Conservation (phyloP, 2,888 invertebrate genomes). For the Pachymerium ferrugineum region DNA sequence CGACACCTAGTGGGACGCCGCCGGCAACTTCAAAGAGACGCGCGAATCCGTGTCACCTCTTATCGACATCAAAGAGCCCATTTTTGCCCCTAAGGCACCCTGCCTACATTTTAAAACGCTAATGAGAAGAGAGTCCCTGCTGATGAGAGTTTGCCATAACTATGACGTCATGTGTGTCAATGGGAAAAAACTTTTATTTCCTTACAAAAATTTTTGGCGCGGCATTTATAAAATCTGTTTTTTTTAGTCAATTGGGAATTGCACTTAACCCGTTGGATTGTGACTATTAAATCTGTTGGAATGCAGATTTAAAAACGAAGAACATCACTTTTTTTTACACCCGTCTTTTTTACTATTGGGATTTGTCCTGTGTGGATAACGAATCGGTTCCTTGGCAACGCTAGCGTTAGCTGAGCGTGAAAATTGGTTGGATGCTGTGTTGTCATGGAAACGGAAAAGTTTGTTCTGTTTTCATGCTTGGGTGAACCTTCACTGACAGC, state of each 20-base stretch:
- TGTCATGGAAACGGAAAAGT: conserved; percentile 18
- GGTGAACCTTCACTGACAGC: conserved; percentile 7
- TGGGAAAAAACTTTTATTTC: too few species aligned
- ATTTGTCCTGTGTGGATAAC: neutral
- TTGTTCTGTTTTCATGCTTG: conserved; percentile 9
- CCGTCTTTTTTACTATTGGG: neutral
- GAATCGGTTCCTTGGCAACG: conserved; percentile 1
- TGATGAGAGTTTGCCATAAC: neutral
- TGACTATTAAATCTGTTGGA: neutral
- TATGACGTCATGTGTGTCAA: conserved; percentile 2
- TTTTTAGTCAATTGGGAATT: too few species aligned
- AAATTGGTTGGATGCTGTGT: conserved; percentile 21
- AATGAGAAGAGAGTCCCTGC: neutral
- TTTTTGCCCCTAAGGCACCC: conserved; percentile 2
- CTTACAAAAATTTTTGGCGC: too few species aligned
- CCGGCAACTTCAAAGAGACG: conserved; percentile 15
- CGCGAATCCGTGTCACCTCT: conserved; percentile 18
- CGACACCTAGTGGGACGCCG: conserved; percentile 18
- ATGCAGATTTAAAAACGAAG: neutral
- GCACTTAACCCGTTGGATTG: neutral
- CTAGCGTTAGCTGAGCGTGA: conserved; percentile 15
- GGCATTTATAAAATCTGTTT: too few species aligned
- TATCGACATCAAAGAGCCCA: conserved; percentile 8
- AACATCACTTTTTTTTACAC: neutral
- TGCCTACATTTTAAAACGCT: neutral